phyloP scores from a whole-genome alignment of 2,113 vertebrate species.

The Silurus asotus region DNA sequence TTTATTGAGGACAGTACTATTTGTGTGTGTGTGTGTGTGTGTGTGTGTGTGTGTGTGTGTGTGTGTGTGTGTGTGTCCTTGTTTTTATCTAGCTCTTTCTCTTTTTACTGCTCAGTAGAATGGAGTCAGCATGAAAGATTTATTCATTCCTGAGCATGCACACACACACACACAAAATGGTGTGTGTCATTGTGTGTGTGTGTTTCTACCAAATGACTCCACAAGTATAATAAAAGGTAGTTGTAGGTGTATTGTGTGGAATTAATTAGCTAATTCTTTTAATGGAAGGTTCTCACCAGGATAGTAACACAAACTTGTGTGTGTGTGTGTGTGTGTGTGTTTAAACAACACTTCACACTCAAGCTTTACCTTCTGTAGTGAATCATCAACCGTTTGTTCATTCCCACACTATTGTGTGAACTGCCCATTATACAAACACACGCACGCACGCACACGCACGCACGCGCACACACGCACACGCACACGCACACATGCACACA shows the following conservation, averaged over 20 bases:
- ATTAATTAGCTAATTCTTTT: too few relatives aligned
- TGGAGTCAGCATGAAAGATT: neutral
- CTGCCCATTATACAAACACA: neutral
- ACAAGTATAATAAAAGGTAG: neutral
- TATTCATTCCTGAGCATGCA: neutral
- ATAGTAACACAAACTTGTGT: too few relatives aligned
- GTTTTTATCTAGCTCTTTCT: constrained; percentile 55
- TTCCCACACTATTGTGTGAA: constrained; percentile 41
- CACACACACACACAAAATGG: neutral
- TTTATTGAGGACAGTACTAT: constrained; percentile 37
- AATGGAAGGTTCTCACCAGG: too few relatives aligned
- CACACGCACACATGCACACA: constrained; percentile 24
- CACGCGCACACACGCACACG: constrained; percentile 13
- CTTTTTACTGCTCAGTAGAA: constrained; percentile 22
- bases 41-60: constrained; percentile 57
- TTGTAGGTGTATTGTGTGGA: too few relatives aligned
- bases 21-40: neutral
- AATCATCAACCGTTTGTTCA: constrained; percentile 21
- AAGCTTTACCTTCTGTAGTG: neutral
- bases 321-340: neutral
- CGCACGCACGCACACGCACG: neutral
- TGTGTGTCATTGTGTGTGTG: neutral
- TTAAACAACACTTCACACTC: neutral
- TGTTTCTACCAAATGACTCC: neutral
- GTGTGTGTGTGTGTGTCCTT: neutral